Conservation (phyloP, 2,888 invertebrate genomes). For the Fragum whitleyi region DNA sequence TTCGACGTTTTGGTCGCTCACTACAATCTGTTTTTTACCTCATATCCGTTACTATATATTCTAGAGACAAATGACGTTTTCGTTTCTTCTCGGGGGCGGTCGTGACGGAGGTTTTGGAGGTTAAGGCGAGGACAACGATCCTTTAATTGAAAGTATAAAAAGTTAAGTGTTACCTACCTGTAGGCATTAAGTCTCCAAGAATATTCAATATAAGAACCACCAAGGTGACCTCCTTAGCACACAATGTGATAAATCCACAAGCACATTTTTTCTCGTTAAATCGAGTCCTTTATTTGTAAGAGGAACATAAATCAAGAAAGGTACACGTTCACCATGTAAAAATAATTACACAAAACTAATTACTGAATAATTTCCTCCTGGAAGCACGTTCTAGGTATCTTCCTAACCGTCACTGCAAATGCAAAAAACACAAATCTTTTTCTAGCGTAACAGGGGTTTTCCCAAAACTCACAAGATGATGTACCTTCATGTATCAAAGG, state of each 20-base stretch:
- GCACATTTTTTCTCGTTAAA: not conserved
- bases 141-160: not conserved
- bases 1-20: too few species aligned
- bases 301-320: not conserved
- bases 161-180: not conserved
- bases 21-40: too few species aligned
- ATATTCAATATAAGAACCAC: not conserved
- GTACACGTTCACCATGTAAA: not conserved
- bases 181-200: not conserved
- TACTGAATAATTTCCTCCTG: not conserved
- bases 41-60: too few species aligned
- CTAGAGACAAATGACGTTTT: too few species aligned
- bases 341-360: not conserved
- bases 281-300: not conserved
- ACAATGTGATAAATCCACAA: not conserved
- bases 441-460: too few species aligned
- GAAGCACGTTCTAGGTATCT: not conserved
- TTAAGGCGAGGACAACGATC: too few species aligned
- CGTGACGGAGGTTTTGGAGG: too few species aligned
- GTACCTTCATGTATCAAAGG: too few species aligned
- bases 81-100: too few species aligned
- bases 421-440: not conserved
- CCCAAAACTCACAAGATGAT: too few species aligned
- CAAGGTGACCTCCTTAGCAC: not conserved
- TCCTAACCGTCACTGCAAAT: not conserved